Percentiles rank a stretch among this genome's conserved stretches.
These are phyloP conservation scores for Pimpla rufipes DNA, from an alignment of 2,888 invertebrate genomes.

Conservation along the genomic window DNA sequence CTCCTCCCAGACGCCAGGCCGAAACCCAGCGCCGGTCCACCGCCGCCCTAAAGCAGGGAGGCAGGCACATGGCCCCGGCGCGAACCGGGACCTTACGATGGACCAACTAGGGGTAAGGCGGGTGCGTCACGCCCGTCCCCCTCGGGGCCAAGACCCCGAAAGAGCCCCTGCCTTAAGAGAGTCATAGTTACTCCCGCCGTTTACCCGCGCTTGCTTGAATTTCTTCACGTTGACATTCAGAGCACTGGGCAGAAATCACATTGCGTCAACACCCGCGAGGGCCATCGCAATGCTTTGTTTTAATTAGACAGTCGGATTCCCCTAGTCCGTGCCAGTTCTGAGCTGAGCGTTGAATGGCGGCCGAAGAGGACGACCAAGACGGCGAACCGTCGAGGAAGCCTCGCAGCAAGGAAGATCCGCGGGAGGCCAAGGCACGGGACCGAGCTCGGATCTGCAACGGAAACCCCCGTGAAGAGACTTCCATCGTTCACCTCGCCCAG, in stretches of 20 bases:
- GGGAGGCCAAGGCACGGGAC: conserved; percentile 85
- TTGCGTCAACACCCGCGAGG: conserved; percentile 87
- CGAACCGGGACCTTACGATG: too few species aligned
- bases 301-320: conserved; percentile 82
- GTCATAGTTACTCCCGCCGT: too few species aligned
- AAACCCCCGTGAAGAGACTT: conserved; percentile 46
- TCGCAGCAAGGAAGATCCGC: conserved; percentile 79
- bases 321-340: conserved; percentile 88
- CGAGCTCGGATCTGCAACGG: conserved; percentile 79
- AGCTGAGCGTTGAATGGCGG: conserved; percentile 84
- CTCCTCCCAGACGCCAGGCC: too few species aligned
- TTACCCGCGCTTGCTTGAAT: conserved; percentile 88
- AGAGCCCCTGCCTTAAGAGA: too few species aligned
- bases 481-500: conserved; percentile 72
- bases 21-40: too few species aligned
- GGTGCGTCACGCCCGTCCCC: too few species aligned
- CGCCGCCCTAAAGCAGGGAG: too few species aligned
- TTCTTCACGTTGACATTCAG: conserved; percentile 87
- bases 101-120: too few species aligned
- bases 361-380: conserved; percentile 82
- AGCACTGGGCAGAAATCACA: conserved; percentile 90
- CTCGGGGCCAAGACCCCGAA: too few species aligned
- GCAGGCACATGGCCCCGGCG: too few species aligned
- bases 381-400: conserved; percentile 69
- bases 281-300: conserved; percentile 88